Base-by-base conservation (phyloP, 2,113 vertebrate genomes). In the Chlorocebus sabaeus region DNA sequence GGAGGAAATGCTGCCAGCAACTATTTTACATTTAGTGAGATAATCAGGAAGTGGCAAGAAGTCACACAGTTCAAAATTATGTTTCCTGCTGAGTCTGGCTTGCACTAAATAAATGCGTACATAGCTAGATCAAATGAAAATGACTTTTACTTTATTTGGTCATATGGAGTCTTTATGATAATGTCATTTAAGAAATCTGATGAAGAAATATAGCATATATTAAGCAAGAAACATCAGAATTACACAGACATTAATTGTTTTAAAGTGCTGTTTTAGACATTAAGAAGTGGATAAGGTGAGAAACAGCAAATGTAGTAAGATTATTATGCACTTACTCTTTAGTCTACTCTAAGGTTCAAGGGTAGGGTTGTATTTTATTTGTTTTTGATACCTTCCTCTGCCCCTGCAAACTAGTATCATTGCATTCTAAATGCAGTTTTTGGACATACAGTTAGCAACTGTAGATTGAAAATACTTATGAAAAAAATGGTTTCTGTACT, bases 21-120 rank as follows among this genome's bases (percentile, higher is more conserved):
- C 35, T 43, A 70, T 94, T 94, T 96, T 67, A 93, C 52, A 55
- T 89, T 93, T 97, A 82, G 73, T 81, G 76, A 97, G 92, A 93
- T 38, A 72, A 88, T 85, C 64, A 78, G 22, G 25, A 81, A 35
- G 55, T 85, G 70, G 92, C 79, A 96, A 88, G 5, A 75, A 95
- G 89, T 87, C 73, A 93, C 57, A 52, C 8, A n/a, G 50, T 82
- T 93, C 10, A 85, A 93, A 87, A 88, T 91, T 32, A 64, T 11
- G 32, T 88, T 96, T 91, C 90, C 85, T 96, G 18, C 76, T 75
- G 88, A n/a, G 48, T 68, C n/a, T 93, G 61, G n/a, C 27, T 82
- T 76, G 38, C 35, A 30, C 59, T 93, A 94, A 83, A 59, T 68
- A 95, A 79, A 95, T 81, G 23, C 88, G 30, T 57, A 81, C 67